Percentiles rank a stretch among this genome's conserved stretches.
phyloP scores from a whole-genome alignment of 2,113 vertebrate species.

The Typhlomys cinereus region DNA sequence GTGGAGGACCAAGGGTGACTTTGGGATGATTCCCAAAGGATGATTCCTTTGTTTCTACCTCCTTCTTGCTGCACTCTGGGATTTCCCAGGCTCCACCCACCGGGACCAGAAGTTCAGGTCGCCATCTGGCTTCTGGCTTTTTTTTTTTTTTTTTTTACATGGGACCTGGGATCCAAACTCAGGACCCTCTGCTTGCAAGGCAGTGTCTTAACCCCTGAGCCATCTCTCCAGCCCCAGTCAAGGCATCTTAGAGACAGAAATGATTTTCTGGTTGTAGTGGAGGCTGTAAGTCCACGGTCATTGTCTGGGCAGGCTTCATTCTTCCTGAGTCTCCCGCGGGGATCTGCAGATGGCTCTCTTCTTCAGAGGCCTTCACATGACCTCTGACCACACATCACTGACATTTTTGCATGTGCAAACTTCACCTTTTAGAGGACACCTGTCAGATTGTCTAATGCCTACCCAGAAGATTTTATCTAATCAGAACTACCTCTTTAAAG shows the following conservation, averaged over 20 bases:
- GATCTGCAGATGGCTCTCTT: background rate
- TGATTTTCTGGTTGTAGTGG: background rate
- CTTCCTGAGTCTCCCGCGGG: background rate
- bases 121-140: too few relatives aligned
- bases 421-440: background rate
- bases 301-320: background rate
- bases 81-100: too few relatives aligned
- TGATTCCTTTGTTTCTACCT: too few relatives aligned
- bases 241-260: background rate
- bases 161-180: too few relatives aligned
- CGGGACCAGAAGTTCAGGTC: too few relatives aligned
- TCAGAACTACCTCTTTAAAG: constrained; percentile 5
- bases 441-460: background rate
- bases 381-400: background rate
- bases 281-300: background rate
- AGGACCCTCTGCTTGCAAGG: too few relatives aligned
- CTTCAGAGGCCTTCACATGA: fast-evolving
- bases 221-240: too few relatives aligned
- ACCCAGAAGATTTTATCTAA: background rate
- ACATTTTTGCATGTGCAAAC: background rate
- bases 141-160: too few relatives aligned
- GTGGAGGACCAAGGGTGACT: too few relatives aligned
- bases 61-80: too few relatives aligned
- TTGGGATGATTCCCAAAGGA: too few relatives aligned
- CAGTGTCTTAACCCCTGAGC: too few relatives aligned